A percentile compares a stretch with the other conserved stretches of the same genome.
phyloP scores from a whole-genome alignment of 2,888 invertebrate genomes.

The Drosophila rellima region DNA sequence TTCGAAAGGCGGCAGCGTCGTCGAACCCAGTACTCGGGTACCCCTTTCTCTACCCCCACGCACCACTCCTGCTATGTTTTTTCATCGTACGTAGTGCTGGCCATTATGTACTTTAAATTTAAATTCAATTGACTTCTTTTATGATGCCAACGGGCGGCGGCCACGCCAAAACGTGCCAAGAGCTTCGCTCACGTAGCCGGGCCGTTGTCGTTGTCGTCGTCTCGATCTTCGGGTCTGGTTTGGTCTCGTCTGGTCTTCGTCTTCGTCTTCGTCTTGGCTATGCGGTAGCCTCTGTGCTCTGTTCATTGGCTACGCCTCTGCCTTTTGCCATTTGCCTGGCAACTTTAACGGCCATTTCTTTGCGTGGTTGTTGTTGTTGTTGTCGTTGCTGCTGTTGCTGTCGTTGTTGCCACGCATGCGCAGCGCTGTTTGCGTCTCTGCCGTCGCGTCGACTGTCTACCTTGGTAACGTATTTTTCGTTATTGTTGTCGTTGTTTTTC shows the following conservation, averaged over 20 bases:
- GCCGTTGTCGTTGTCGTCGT: conserved; percentile 39
- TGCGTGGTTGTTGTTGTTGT: conserved; percentile 35
- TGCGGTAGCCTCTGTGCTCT: conserved; percentile 55
- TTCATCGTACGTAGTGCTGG: conserved; percentile 51
- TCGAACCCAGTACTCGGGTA: conserved; percentile 15
- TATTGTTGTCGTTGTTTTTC: conserved; percentile 52
- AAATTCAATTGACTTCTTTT: conserved; percentile 82
- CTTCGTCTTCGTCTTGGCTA: conserved; percentile 30
- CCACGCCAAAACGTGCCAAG: conserved; percentile 77
- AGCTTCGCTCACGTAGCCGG: conserved; percentile 65
- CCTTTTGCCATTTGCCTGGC: conserved; percentile 76
- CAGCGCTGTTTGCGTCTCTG: conserved; percentile 42
- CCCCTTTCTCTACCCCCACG: conserved; percentile 17
- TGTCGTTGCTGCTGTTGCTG: conserved; percentile 25
- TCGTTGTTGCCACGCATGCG: conserved; percentile 66
- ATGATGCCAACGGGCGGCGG: conserved; percentile 79
- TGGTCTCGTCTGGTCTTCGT: neutral
- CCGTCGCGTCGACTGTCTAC: conserved; percentile 56
- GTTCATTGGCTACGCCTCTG: conserved; percentile 73
- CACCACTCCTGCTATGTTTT: neutral
- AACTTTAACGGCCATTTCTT: conserved; percentile 80
- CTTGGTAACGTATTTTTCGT: conserved; percentile 77
- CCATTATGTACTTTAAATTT: conserved; percentile 82
- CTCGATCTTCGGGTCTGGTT: conserved; percentile 25
- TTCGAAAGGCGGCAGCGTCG: conserved; percentile 74